Evolutionary conservation across 2,797 vertebrate species (phyloP), one percentile per base, ranked within the genome.

Genomic region (Kryptolebias ocellatus): DNA sequence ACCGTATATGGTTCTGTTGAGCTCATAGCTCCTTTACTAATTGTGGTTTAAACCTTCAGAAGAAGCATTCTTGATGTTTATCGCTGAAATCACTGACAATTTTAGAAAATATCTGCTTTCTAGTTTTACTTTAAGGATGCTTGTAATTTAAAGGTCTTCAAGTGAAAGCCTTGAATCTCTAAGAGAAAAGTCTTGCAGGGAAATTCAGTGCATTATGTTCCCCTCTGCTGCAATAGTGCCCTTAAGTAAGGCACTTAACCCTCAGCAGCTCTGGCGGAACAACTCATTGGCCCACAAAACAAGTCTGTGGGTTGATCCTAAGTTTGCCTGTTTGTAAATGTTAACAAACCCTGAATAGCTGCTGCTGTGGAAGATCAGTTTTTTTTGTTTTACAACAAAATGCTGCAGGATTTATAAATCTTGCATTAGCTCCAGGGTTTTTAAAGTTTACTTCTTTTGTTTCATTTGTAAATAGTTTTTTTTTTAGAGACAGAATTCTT

Each of bases 161-260:
- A 83, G 72, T 78, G 49, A 79, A 81, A 83, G 72, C 61, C 50
- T 59, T 53, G 17, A 76, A 70, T 59, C 75, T 79, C 66, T 46
- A 5, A 78, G 76, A 71, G 57, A 64, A 65, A 68, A 54, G 17
- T 69, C 44, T 58, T 70, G 76, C 50, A 58, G 70, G 53, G 58
- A 53, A 60, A 73, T 52, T 81, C 67, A 80, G 76, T 81, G 79
- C 86, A 83, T 86, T 74, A 66, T 66, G 42, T 47, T 67, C 50
- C 82, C 39, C 60, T 72, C 61, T 77, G 80, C 74, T 0, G 72
- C 74, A 72, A 44, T 52, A 44, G 59, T 80, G 76, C 71, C 76
- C 80, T 76, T 73, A 70, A 79, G 78, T 71, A 65, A 76, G 67
- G 72, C 83, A 87, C 84, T 85, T 87, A 87, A 87, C 85, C 79